Evolutionary conservation across 1,140 invertebrate genomes (phyloP).

Genomic region (Araneus ventricosus): DNA sequence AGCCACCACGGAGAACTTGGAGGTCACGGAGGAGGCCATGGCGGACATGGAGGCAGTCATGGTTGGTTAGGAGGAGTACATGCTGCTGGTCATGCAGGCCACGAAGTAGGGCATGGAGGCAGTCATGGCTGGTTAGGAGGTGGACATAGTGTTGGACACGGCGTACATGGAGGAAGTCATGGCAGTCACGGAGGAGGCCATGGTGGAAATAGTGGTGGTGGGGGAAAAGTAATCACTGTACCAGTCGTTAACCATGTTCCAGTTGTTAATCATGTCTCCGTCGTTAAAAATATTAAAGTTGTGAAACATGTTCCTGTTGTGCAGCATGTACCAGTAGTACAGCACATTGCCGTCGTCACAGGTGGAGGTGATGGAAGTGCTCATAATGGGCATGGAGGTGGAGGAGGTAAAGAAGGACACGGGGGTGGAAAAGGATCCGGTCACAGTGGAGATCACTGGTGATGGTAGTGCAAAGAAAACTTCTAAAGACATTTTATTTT

Average conservation of each 20-base stretch:
- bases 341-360: conserved; percentile 37
- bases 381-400: background rate
- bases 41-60: background rate
- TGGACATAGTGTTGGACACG: conserved; percentile 19
- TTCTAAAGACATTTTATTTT: background rate
- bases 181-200: background rate
- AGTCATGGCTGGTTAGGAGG: conserved; percentile 48
- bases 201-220: conserved; percentile 12
- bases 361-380: background rate
- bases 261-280: too few species aligned
- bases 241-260: too few species aligned
- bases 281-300: conserved; percentile 44
- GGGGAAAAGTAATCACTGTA: conserved; percentile 27
- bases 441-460: too few species aligned
- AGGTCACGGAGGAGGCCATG: conserved; percentile 8
- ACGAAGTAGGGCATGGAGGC: conserved; percentile 53
- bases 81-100: too few species aligned
- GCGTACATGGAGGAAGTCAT: conserved; percentile 26
- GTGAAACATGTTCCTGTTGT: background rate
- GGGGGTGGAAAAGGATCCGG: background rate
- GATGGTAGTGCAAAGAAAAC: background rate
- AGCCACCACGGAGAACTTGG: background rate
- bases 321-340: conserved; percentile 41
- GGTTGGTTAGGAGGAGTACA: too few species aligned
- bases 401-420: background rate